Percentiles rank a stretch among this genome's conserved stretches.
Conservation (phyloP, 2,797 vertebrate genomes). For the Syndactyla subalaris region DNA sequence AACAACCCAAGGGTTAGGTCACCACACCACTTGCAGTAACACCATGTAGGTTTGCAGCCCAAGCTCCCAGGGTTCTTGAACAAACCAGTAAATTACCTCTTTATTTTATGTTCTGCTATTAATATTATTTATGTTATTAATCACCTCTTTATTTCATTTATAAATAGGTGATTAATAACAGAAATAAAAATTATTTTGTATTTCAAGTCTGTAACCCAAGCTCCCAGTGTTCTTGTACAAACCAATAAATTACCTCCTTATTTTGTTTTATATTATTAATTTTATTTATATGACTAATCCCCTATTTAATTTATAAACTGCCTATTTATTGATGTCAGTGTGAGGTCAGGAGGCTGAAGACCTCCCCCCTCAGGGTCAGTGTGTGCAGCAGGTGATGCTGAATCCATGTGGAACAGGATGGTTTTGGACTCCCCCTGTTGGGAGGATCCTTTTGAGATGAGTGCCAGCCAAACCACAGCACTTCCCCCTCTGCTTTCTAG, state of each 20-base stretch:
- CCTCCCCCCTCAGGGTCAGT: fast-evolving
- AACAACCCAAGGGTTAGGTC: neutral
- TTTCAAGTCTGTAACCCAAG: neutral
- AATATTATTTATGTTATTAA: neutral
- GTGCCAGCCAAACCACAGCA: neutral
- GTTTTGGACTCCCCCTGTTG: neutral
- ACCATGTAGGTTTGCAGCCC: neutral
- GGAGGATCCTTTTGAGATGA: neutral
- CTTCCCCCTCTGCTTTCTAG: neutral
- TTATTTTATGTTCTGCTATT: neutral
- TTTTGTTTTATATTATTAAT: too few relatives aligned
- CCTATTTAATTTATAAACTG: neutral
- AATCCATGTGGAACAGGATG: fast-evolving
- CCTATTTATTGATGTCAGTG: neutral
- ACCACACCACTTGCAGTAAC: neutral
- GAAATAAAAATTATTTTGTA: neutral
- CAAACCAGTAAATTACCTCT: neutral
- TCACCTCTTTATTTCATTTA: neutral
- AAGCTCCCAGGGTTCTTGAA: neutral
- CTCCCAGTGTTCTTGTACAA: neutral
- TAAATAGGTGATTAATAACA: neutral
- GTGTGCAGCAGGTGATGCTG: neutral
- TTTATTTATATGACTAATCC: too few relatives aligned
- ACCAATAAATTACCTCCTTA: too few relatives aligned
- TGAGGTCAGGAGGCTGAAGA: neutral